These are phyloP conservation scores for Thinocorus orbignyianus DNA, from an alignment of 2,113 vertebrate species.

Conservation along the genomic window DNA sequence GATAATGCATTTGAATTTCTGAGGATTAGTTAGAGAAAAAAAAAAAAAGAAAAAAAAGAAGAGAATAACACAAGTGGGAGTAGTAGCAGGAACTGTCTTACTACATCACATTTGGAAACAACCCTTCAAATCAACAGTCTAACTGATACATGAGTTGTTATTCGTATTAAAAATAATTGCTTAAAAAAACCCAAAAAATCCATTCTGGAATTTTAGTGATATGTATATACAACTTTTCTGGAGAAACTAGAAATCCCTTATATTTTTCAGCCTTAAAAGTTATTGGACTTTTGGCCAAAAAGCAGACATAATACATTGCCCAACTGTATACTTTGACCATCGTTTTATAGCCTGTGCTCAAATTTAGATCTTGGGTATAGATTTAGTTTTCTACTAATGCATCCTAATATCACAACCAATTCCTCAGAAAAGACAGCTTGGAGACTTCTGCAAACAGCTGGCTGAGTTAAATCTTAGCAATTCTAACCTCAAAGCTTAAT, in stretches of 20 bases:
- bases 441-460: not conserved
- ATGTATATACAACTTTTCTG: not conserved
- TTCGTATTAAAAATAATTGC: not conserved
- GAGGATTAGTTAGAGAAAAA: not conserved
- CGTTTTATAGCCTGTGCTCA: not conserved
- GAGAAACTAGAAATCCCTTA: not conserved
- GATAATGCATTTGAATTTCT: not conserved
- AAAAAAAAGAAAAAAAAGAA: too few species aligned
- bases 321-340: not conserved
- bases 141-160: not conserved
- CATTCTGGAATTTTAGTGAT: not conserved
- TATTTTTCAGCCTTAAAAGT: not conserved
- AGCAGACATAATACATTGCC: not conserved
- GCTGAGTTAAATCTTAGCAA: not conserved
- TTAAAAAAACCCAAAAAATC: not conserved
- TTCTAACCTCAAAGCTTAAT: slow-evolving; percentile 40
- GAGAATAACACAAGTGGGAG: not conserved
- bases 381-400: not conserved
- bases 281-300: not conserved
- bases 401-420: not conserved
- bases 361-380: not conserved
- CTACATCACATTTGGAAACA: not conserved
- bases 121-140: not conserved
- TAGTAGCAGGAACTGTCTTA: not conserved
- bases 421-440: not conserved